Base-by-base conservation (phyloP, 2,888 invertebrate species). In the Hermodice carunculata region DNA sequence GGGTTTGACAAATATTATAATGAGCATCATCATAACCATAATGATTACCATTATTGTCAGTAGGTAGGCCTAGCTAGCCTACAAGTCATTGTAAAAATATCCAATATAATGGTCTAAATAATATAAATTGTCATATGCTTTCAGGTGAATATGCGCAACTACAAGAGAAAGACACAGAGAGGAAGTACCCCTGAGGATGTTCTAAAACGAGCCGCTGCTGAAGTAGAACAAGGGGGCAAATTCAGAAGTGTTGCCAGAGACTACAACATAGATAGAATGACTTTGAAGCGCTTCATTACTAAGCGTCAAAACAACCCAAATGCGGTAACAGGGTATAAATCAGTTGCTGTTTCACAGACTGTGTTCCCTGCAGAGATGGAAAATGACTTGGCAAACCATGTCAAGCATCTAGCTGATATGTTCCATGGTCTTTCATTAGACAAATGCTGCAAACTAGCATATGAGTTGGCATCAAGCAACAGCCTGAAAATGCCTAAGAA, bases 211-310 rank as follows among this genome's bases (percentile, higher is more conserved):
- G 91, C 57, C 95, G 89, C 69, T 31, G 56, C 91, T 91, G 53
- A 95, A 94, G 1, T 92, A 90, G 95, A 94, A 67, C 92, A 91
- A 86, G n/a, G n/a, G n/a, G n/a, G n/a, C n/a, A n/a, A n/a, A n/a
- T n/a, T n/a, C n/a, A n/a, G n/a, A n/a, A n/a, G 93, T 94, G 83
- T 94, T 94, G 86, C 0, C 87, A 87, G 26, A 11, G 57, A 60
- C 11, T 46, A 29, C 26, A 53, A 19, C 34, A 56, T 48, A 49
- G 28, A 26, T 73, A 64, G 59, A 88, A 90, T 68, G 87, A 85
- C 32, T 86, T 80, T 32, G 58, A 59, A 11, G 71, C 71, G 51
- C 61, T 75, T 31, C 42, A 37, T 64, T 14, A 32, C 11, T 14
- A 63, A 63, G 32, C 11, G 19, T 19, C 6, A 22, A 29, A 24